Percentiles rank a stretch among this genome's conserved stretches.
phyloP scores from a whole-genome alignment of 2,888 invertebrate genomes.

The Homarus gammarus region DNA sequence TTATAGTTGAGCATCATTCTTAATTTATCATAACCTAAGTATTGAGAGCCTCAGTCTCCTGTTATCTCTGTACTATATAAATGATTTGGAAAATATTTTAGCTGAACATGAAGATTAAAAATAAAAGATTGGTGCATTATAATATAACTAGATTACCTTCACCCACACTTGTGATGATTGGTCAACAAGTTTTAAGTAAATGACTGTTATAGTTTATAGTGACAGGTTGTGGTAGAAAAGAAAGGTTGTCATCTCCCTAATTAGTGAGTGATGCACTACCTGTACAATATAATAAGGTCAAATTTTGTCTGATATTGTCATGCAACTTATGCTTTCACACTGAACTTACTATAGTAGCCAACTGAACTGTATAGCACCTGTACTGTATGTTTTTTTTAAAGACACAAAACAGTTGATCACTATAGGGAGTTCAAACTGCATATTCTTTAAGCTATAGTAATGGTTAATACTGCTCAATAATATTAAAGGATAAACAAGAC shows the following conservation, averaged over 20 bases:
- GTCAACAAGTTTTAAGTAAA: background rate
- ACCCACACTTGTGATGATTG: background rate
- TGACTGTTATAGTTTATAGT: background rate
- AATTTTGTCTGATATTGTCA: too few relatives aligned
- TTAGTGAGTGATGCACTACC: too few relatives aligned
- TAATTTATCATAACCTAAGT: background rate
- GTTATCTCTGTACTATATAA: background rate
- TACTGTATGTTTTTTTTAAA: too few relatives aligned
- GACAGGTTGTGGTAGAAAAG: background rate
- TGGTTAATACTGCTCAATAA: too few relatives aligned
- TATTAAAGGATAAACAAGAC: too few relatives aligned
- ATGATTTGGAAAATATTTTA: background rate
- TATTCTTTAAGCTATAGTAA: too few relatives aligned
- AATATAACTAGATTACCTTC: slow-evolving; percentile 10
- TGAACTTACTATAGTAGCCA: too few relatives aligned
- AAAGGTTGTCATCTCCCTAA: background rate
- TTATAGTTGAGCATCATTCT: background rate
- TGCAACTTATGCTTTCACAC: too few relatives aligned
- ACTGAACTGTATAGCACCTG: too few relatives aligned
- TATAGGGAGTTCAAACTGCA: too few relatives aligned
- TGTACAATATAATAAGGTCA: too few relatives aligned
- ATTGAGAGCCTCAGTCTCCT: background rate
- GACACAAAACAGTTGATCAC: too few relatives aligned
- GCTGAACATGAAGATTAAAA: background rate
- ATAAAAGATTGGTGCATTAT: background rate